Evolutionary conservation across 2,113 vertebrate species (phyloP).

Genomic region (Lethenteron reissneri): DNA sequence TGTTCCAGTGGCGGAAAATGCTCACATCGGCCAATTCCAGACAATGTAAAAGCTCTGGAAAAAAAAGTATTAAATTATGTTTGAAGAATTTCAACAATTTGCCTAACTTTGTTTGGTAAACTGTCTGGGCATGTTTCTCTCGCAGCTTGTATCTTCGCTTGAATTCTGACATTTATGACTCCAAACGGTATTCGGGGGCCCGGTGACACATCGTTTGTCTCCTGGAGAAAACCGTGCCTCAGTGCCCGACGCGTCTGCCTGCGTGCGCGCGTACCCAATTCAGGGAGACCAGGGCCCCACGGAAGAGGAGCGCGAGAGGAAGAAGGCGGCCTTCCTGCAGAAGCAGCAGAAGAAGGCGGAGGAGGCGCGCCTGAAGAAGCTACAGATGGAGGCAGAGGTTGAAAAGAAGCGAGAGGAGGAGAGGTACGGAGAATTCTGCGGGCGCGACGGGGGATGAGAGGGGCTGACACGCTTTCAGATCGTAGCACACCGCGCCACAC

Average conservation of each 20-base stretch:
- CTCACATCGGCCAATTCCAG: no score
- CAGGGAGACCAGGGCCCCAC: conserved; percentile 32
- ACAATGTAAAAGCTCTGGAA: no score
- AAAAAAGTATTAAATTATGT: no score
- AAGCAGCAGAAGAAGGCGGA: conserved; percentile 55
- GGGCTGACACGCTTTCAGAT: no score
- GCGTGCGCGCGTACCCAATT: background rate
- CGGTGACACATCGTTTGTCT: no score
- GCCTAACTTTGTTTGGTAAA: no score
- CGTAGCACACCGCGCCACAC: no score
- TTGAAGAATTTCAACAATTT: no score
- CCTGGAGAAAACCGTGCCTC: background rate
- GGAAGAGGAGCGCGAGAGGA: conserved; percentile 56
- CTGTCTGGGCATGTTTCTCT: background rate
- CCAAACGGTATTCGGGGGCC: conserved; percentile 19
- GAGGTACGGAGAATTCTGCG: conserved; percentile 26
- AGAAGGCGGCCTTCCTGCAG: conserved; percentile 43
- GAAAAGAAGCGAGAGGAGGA: conserved; percentile 70
- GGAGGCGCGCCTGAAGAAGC: conserved; percentile 37
- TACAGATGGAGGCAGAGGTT: conserved; percentile 52
- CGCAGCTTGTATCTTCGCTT: conserved; percentile 2
- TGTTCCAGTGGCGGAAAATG: no score
- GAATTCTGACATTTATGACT: background rate
- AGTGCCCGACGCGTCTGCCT: background rate
- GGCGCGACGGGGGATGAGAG: no score